A percentile compares a stretch with the other conserved stretches of the same genome.
These are phyloP conservation scores for Lithobius niger DNA, from an alignment of 1,140 invertebrate species.

Conservation along the genomic window DNA sequence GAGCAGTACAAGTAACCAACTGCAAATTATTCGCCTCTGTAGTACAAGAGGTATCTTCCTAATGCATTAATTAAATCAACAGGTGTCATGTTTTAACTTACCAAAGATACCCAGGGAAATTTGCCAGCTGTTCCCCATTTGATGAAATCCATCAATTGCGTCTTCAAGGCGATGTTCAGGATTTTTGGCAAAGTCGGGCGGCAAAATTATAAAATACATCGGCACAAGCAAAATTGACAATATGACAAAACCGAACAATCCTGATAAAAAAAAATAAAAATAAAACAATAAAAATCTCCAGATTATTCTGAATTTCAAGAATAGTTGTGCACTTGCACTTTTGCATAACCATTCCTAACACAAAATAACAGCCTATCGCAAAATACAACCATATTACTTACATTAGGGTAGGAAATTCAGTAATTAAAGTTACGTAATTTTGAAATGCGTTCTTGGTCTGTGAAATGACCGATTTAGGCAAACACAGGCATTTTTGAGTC, in stretches of 20 bases:
- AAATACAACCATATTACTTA: too few species aligned
- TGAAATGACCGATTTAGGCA: too few species aligned
- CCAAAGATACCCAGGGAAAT: slow-evolving; percentile 51
- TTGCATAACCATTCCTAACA: too few species aligned
- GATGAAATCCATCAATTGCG: slow-evolving; percentile 62
- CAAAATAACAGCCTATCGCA: too few species aligned
- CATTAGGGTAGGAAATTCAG: too few species aligned
- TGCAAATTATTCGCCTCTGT: too few species aligned
- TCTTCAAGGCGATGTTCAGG: slow-evolving; percentile 70
- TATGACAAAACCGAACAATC: slow-evolving; percentile 70
- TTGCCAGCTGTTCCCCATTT: slow-evolving; percentile 53
- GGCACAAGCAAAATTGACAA: slow-evolving; percentile 59
- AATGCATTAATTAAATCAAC: not conserved
- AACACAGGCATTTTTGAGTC: too few species aligned
- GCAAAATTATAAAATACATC: slow-evolving; percentile 67
- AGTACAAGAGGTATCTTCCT: too few species aligned
- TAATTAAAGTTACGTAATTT: too few species aligned
- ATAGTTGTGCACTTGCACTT: too few species aligned
- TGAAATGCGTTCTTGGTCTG: too few species aligned
- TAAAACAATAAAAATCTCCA: not conserved
- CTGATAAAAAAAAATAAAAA: slow-evolving; percentile 28
- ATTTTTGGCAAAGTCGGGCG: slow-evolving; percentile 59
- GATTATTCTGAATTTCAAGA: not conserved
- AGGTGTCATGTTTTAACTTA: slow-evolving; percentile 21
- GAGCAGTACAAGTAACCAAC: too few species aligned